Percentiles rank a stretch among this genome's conserved stretches.
phyloP scores from a whole-genome alignment of 2,888 invertebrate genomes.

The Altica lythri region DNA sequence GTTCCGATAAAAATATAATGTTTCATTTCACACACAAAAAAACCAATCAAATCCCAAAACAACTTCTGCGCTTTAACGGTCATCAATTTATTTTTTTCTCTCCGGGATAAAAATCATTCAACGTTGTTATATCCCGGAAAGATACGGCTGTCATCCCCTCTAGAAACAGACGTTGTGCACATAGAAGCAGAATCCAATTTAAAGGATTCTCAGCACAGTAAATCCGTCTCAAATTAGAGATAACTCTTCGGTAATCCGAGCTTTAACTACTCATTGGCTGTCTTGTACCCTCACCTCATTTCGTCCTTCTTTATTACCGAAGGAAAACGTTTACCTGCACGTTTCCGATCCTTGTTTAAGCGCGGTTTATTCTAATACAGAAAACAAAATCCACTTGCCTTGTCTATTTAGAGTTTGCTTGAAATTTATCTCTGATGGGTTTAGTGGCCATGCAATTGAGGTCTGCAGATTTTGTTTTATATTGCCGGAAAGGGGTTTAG shows the following conservation, averaged over 20 bases:
- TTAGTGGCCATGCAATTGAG: constrained; percentile 24
- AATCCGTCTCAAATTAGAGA: constrained; percentile 64
- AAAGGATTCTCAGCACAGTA: constrained; percentile 62
- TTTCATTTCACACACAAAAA: too few species aligned
- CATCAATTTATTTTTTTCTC: constrained; percentile 14
- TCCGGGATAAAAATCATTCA: constrained; percentile 26
- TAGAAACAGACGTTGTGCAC: constrained; percentile 34
- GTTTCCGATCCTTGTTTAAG: constrained; percentile 35
- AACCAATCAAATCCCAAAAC: constrained; percentile 3
- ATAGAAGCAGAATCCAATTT: constrained; percentile 58
- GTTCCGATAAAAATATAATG: too few species aligned
- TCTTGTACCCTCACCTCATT: constrained; percentile 51
- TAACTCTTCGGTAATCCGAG: constrained; percentile 59
- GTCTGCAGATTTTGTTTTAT: constrained; percentile 8
- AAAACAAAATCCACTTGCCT: constrained; percentile 35
- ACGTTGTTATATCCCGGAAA: constrained; percentile 40
- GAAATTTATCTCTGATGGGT: constrained; percentile 21
- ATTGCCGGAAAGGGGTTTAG: constrained; percentile 5
- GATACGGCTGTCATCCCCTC: constrained; percentile 47
- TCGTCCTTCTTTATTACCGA: constrained; percentile 52
- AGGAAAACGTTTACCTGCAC: constrained; percentile 36
- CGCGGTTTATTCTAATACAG: constrained; percentile 39
- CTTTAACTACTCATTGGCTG: constrained; percentile 54
- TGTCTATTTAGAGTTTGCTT: constrained; percentile 25
- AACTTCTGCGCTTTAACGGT: constrained; percentile 11